Percentiles rank a stretch among this genome's conserved stretches.
phyloP scores from a whole-genome alignment of 2,113 vertebrate species.

The Anolis sagrei region DNA sequence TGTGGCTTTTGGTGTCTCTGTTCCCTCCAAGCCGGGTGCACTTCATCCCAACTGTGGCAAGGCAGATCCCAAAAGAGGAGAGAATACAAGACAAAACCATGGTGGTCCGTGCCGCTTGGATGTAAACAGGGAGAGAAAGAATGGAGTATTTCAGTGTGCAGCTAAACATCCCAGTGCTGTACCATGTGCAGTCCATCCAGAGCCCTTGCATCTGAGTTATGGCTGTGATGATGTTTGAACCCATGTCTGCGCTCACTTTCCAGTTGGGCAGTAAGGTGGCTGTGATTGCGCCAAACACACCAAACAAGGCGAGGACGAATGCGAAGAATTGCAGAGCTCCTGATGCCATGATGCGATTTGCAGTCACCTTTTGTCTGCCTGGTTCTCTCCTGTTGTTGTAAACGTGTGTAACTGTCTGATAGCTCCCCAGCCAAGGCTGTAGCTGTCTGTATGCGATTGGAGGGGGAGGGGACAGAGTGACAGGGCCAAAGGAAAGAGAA shows the following conservation, averaged over 20 bases:
- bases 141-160: conserved; percentile 90
- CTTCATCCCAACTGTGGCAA: conserved; percentile 88
- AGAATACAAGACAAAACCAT: conserved; percentile 94
- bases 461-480: conserved; percentile 41
- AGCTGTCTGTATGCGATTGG: conserved; percentile 68
- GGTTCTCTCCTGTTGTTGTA: conserved; percentile 59
- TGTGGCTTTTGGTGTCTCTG: conserved; percentile 82
- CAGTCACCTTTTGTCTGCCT: conserved; percentile 59
- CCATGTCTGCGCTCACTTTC: conserved; percentile 89
- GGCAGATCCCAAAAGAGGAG: conserved; percentile 87
- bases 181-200: conserved; percentile 99
- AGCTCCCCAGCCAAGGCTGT: conserved; percentile 71
- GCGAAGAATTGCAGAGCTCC: conserved; percentile 91
- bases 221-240: conserved; percentile 91
- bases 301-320: conserved; percentile 87
- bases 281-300: conserved; percentile 84
- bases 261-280: conserved; percentile 94
- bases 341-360: conserved; percentile 83
- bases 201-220: conserved; percentile 93
- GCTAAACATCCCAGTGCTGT: conserved; percentile 97
- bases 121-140: conserved; percentile 87
- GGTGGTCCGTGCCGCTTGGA: conserved; percentile 90
- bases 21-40: conserved; percentile 90
- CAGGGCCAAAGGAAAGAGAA: conserved; percentile 46
- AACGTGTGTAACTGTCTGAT: conserved; percentile 61